Percentiles rank a stretch among this genome's conserved stretches.
phyloP scores from a whole-genome alignment of 30 jellyfish, hydroid and myxozoan genomes.

The Hydractinia symbiolongicarpus region DNA sequence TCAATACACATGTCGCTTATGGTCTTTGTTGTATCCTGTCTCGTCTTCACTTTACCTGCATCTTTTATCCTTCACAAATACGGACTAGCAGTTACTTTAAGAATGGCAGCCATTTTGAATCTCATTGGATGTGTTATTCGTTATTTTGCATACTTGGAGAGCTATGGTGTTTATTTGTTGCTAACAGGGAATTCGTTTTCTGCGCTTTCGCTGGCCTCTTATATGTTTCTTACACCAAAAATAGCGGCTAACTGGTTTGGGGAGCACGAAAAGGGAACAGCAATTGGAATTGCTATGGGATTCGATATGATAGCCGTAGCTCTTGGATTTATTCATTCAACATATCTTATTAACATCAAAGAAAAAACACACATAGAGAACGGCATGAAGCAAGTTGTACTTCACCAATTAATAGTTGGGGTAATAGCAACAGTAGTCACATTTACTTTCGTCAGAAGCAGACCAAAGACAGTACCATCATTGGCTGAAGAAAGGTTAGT shows the following conservation, averaged over 20 bases:
- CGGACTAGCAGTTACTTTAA: slow-evolving; percentile 49
- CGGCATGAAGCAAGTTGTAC: slow-evolving; percentile 12
- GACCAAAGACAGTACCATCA: slow-evolving; percentile 11
- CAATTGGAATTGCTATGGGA: slow-evolving; percentile 65
- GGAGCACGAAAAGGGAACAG: slow-evolving; percentile 59
- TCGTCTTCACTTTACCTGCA: slow-evolving; percentile 54
- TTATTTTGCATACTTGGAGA: slow-evolving; percentile 40
- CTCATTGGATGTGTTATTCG: slow-evolving; percentile 51
- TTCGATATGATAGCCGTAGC: slow-evolving; percentile 52
- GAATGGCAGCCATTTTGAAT: slow-evolving; percentile 43
- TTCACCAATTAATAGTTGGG: neutral
- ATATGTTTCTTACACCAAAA: slow-evolving; percentile 59
- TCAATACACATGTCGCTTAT: slow-evolving; percentile 58
- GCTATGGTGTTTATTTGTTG: slow-evolving; percentile 37
- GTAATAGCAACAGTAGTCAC: slow-evolving; percentile 11
- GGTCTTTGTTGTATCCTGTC: slow-evolving; percentile 27
- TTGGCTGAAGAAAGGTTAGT: neutral
- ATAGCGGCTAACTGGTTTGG: slow-evolving; percentile 85
- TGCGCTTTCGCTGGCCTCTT: slow-evolving; percentile 61
- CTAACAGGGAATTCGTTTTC: slow-evolving; percentile 31
- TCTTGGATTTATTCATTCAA: slow-evolving; percentile 23
- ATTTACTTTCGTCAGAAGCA: slow-evolving; percentile 16
- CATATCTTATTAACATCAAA: slow-evolving; percentile 14
- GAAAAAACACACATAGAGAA: neutral
- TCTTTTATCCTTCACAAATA: slow-evolving; percentile 30